Conservation (phyloP, 37 sponge, comb jelly and placozoan species). For the Cladorhizidae sp. region DNA sequence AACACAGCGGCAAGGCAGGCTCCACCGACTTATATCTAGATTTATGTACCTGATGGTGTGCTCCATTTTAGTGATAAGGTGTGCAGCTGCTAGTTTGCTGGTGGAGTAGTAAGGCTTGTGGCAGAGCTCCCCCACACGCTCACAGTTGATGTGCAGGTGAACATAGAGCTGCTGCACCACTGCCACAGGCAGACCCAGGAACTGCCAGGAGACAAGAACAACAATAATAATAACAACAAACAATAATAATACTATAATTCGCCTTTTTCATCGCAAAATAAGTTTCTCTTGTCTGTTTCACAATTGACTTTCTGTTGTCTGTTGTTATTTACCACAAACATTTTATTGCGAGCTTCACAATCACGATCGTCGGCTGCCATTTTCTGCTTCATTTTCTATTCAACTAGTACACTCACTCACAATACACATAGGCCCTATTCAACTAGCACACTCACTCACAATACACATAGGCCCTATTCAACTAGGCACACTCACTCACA, state of each 20-base stretch:
- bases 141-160: constrained; percentile 44
- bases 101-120: constrained; percentile 17
- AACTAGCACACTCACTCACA: too few relatives aligned
- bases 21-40: too few relatives aligned
- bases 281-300: neutral
- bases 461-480: too few relatives aligned
- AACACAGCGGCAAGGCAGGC: too few relatives aligned
- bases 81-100: constrained; percentile 33
- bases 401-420: too few relatives aligned
- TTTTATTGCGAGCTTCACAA: too few relatives aligned
- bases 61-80: constrained; percentile 32
- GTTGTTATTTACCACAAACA: too few relatives aligned
- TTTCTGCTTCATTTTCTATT: too few relatives aligned
- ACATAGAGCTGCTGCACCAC: constrained; percentile 68
- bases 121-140: constrained; percentile 28
- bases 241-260: neutral
- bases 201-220: constrained; percentile 30
- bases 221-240: neutral
- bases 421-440: too few relatives aligned
- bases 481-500: too few relatives aligned
- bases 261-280: neutral
- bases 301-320: too few relatives aligned
- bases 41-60: constrained; percentile 37
- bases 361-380: too few relatives aligned
- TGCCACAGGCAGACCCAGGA: constrained; percentile 67